Percentiles rank a stretch among this genome's conserved stretches.
Evolutionary conservation across 2,888 invertebrate species (phyloP).

Genomic region (Liposcelis brunnea): DNA sequence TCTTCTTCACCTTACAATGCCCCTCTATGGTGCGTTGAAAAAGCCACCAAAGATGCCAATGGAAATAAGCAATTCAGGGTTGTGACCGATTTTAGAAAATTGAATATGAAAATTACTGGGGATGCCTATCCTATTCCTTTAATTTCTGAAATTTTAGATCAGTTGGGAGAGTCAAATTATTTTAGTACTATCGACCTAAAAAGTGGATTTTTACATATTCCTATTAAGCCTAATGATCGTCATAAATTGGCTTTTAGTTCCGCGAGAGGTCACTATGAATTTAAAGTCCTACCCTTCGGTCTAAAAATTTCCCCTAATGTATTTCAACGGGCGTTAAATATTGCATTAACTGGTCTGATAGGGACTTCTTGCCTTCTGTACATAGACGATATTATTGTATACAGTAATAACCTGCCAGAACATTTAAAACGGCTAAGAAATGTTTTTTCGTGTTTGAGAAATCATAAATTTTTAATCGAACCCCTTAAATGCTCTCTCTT

Average conservation of each 20-base stretch:
- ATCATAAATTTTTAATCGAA: too few species aligned
- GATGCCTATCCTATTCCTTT: constrained; percentile 17
- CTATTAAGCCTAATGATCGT: constrained; percentile 13
- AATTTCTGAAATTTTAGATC: constrained; percentile 18
- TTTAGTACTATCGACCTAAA: constrained; percentile 18
- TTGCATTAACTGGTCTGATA: constrained; percentile 17
- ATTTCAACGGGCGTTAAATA: constrained; percentile 20
- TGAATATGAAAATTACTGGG: constrained; percentile 15
- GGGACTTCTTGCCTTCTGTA: too few species aligned
- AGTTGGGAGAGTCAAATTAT: constrained; percentile 16
- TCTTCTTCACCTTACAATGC: too few species aligned
- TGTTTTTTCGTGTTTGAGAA: constrained; percentile 16
- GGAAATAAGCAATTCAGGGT: constrained; percentile 15
- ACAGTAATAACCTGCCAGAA: constrained; percentile 10
- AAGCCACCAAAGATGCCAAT: constrained; percentile 9
- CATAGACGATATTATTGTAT: constrained; percentile 4
- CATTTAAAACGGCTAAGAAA: constrained; percentile 14
- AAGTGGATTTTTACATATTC: constrained; percentile 17
- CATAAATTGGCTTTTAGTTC: constrained; percentile 16
- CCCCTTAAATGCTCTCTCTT: too few species aligned
- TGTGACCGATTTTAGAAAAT: constrained; percentile 13
- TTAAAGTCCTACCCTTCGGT: constrained; percentile 19
- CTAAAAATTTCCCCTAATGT: constrained; percentile 20
- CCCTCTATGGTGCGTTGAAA: too few species aligned
- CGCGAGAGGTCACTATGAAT: constrained; percentile 16